These are phyloP conservation scores for Semicossyphus pulcher DNA, from an alignment of 2,113 vertebrate species.

Conservation along the genomic window DNA sequence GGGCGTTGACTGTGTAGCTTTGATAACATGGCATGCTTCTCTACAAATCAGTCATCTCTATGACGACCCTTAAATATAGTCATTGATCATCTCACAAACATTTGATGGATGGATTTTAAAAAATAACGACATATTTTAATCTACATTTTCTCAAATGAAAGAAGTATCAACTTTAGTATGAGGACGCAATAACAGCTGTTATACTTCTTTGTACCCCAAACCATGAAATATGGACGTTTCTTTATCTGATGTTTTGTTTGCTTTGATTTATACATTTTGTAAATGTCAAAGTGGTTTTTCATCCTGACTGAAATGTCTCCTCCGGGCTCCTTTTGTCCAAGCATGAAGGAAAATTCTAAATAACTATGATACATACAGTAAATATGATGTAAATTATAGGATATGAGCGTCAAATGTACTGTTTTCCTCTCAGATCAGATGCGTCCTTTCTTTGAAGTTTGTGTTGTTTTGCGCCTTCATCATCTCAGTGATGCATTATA, in stretches of 20 bases:
- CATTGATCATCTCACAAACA: too few species aligned
- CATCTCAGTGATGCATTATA: slow-evolving; percentile 14
- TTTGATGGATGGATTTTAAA: too few species aligned
- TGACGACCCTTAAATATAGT: too few species aligned
- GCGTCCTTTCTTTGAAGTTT: slow-evolving; percentile 39
- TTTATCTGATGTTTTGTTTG: neutral
- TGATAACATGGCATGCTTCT: too few species aligned
- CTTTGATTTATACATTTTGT: slow-evolving; percentile 1
- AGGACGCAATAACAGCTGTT: too few species aligned
- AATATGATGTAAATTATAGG: neutral
- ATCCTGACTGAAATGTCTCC: slow-evolving; percentile 3
- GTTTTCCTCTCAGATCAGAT: neutral
- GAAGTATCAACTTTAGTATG: too few species aligned
- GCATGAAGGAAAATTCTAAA: slow-evolving; percentile 34
- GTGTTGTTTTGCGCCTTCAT: neutral
- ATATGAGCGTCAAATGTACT: neutral
- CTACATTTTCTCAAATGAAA: too few species aligned
- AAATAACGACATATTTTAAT: too few species aligned
- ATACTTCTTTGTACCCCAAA: too few species aligned
- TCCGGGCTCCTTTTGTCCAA: neutral
- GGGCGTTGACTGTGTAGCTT: too few species aligned
- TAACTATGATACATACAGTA: neutral
- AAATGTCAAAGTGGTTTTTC: too few species aligned
- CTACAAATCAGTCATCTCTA: too few species aligned
- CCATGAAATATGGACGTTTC: neutral